These are phyloP conservation scores for Epizoanthus stellaris DNA, from an alignment of 92 coral and sea anemone genomes.

Conservation along the genomic window DNA sequence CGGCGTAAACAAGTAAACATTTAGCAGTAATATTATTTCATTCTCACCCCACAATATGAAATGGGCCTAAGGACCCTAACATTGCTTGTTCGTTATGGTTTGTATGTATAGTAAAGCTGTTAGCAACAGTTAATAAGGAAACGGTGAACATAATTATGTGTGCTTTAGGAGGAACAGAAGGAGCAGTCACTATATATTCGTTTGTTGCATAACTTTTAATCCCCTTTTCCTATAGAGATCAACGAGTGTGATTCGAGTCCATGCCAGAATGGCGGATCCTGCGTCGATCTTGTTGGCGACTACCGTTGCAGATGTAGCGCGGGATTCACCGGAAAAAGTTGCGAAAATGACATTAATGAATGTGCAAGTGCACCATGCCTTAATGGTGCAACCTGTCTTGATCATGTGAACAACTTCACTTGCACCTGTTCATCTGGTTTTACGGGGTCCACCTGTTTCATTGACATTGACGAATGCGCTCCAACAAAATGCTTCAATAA, in stretches of 20 bases:
- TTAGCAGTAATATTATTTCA: too few species aligned
- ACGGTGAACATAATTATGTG: too few species aligned
- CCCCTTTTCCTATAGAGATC: not conserved
- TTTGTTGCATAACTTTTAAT: too few species aligned
- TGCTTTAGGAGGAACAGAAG: too few species aligned
- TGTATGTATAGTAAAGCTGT: too few species aligned
- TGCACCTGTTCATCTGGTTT: not conserved
- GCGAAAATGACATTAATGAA: not conserved
- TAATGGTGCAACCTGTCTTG: not conserved
- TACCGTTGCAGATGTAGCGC: not conserved
- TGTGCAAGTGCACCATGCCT: not conserved
- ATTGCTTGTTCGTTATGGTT: too few species aligned
- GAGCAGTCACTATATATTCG: too few species aligned
- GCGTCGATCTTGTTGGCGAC: conserved; percentile 1
- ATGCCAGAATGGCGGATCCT: not conserved
- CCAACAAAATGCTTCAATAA: conserved; percentile 59
- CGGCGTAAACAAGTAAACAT: too few species aligned
- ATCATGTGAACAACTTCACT: not conserved
- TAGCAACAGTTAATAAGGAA: not conserved
- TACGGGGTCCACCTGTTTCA: not conserved
- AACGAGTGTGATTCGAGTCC: not conserved
- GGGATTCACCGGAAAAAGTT: not conserved
- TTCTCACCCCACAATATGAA: too few species aligned
- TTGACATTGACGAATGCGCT: conserved; percentile 62
- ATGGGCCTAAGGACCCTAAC: too few species aligned